Conservation (phyloP, 2,113 vertebrate species). For the Cricetomys ansorgei region DNA sequence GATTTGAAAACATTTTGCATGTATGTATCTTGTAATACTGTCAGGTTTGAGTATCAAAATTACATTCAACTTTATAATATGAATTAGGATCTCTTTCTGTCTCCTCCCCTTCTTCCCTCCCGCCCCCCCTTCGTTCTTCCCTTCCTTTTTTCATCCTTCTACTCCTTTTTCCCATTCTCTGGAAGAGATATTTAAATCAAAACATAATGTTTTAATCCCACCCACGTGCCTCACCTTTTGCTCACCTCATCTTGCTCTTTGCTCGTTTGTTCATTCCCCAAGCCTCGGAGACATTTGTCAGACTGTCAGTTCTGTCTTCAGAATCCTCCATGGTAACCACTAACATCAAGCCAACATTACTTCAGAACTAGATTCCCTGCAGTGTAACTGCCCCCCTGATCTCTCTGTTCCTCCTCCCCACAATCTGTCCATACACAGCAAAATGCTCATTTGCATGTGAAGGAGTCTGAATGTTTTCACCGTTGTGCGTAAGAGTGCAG, state of each 20-base stretch:
- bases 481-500: background rate
- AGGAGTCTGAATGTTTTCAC: background rate
- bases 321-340: background rate
- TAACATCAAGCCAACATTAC: background rate
- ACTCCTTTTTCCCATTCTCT: background rate
- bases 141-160: background rate
- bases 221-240: background rate
- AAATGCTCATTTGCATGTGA: background rate
- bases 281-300: background rate
- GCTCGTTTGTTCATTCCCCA: background rate
- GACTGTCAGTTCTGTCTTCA: background rate
- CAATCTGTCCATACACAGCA: background rate
- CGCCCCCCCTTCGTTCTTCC: no score
- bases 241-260: background rate
- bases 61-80: background rate
- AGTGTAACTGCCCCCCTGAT: background rate
- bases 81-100: background rate
- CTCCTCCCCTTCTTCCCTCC: background rate
- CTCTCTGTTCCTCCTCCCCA: background rate
- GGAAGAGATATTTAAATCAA: background rate
- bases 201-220: background rate
- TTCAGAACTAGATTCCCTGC: background rate
- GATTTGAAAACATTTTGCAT: slow-evolving; percentile 49
- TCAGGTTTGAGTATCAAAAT: background rate
- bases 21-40: background rate